Evolutionary conservation across 2,113 vertebrate species (phyloP).

Genomic region (Corynorhinus townsendii): DNA sequence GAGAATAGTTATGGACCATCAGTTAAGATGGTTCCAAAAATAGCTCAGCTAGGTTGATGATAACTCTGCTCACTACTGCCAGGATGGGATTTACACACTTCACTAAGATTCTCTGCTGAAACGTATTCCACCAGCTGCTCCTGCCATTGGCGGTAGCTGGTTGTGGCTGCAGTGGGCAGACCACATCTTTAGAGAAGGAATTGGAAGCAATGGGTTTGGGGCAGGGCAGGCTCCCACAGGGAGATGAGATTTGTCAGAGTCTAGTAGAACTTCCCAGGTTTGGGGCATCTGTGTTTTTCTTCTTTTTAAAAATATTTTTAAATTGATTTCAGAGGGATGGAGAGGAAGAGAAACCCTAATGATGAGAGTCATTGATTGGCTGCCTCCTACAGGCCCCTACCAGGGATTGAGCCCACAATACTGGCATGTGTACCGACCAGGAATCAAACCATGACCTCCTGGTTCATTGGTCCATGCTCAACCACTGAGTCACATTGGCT

Average conservation of each 20-base stretch:
- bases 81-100: constrained; percentile 36
- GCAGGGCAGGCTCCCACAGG: neutral
- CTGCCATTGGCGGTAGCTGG: neutral
- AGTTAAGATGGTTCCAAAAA: constrained; percentile 69
- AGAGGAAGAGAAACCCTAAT: too few relatives aligned
- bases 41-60: constrained; percentile 45
- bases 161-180: neutral
- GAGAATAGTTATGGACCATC: constrained; percentile 37
- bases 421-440: too few relatives aligned
- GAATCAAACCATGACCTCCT: too few relatives aligned
- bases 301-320: too few relatives aligned
- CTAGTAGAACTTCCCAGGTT: neutral
- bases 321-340: too few relatives aligned
- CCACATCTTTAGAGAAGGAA: neutral
- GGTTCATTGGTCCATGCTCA: too few relatives aligned
- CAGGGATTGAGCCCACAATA: too few relatives aligned
- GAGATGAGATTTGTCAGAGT: neutral
- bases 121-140: constrained; percentile 49
- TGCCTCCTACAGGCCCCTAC: too few relatives aligned
- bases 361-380: too few relatives aligned
- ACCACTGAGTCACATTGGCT: too few relatives aligned
- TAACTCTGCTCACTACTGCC: constrained; percentile 32
- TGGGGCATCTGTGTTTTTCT: neutral
- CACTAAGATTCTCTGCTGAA: constrained; percentile 34
- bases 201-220: constrained; percentile 6